Evolutionary conservation across 2,113 vertebrate genomes (phyloP), one percentile per base, ranked within the genome.

Genomic region (Lutjanus erythropterus): DNA sequence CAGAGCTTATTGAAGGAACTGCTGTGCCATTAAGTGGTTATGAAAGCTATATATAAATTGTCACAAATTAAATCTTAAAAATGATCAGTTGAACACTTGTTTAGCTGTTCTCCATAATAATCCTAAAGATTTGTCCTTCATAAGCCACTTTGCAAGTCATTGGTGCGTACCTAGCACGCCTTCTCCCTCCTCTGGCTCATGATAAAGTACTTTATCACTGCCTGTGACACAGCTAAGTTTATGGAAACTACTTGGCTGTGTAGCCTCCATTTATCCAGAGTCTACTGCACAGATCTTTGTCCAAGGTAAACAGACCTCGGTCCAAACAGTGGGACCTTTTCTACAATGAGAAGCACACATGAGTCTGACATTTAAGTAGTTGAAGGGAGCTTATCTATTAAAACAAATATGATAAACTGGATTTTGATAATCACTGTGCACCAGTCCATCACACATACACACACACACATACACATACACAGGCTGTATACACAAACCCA

Each of bases 391-490:
- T 89, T 73, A 89, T 83, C 74, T 75, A 71, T 67, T 52, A 77
- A 84, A 87, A 79, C 83, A 90, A 91, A 90, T 82, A 90, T 55
- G 71, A 87, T 82, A 81, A 87, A 77, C 46, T 70, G 49, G 65
- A 62, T 62, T 78, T 80, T 74, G 77, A 73, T 85, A 62, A 72
- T 76, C 68, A 73, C 41, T 55, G 58, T 59, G 72, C 69, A 83
- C 56, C 35, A 42, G 35, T 67, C 56, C 1, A 4, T 75, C 71
- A 41, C 53, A 49, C 65, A 61, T 35, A 69, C n/a, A 67, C 55
- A 78, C 59, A 74, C 39, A 50, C 27, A 67, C 55, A 79, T 29
- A 52, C 16, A 73, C 49, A n/a, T 29, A 52, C 16, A 73, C 49
- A n/a, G 75, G 76, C 49, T 73, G 58, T 80, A 75, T 78, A 86